phyloP scores from a whole-genome alignment of 2,113 vertebrate species.

The Halichoerus grypus region DNA sequence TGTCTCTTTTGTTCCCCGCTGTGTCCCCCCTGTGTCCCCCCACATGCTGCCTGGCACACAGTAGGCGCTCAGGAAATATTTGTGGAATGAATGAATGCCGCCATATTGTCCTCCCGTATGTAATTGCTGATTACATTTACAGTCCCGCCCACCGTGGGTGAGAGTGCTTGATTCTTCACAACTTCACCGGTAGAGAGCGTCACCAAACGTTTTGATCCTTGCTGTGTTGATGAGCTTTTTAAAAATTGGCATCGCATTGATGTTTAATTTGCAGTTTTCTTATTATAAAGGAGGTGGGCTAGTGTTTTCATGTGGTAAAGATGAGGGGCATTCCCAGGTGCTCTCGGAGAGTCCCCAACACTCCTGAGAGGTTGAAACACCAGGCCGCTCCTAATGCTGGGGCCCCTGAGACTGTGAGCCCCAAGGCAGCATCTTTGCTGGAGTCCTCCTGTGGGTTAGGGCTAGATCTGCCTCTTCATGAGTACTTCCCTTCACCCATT shows the following conservation, averaged over 20 bases:
- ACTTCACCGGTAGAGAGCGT: neutral
- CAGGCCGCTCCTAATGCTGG: neutral
- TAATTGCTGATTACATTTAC: neutral
- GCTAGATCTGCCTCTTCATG: neutral
- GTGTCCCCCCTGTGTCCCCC: neutral
- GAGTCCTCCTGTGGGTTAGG: neutral
- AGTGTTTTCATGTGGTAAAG: neutral
- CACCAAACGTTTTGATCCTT: neutral
- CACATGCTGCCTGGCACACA: neutral
- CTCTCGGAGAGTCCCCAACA: neutral
- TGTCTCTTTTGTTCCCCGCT: neutral
- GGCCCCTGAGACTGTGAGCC: neutral
- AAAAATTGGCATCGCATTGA: neutral
- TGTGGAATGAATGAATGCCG: neutral
- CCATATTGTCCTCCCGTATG: too few species aligned
- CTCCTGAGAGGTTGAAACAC: neutral
- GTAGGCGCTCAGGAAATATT: neutral
- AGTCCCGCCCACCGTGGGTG: neutral
- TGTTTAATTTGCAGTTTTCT: neutral
- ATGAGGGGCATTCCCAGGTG: neutral
- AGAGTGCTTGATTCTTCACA: neutral
- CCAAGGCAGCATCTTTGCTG: rapidly evolving
- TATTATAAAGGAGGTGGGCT: neutral
- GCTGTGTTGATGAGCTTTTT: neutral
- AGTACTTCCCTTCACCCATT: neutral